Percentiles rank a stretch among this genome's conserved stretches.
These are phyloP conservation scores for Chiloscyllium punctatum DNA, from an alignment of 2,797 vertebrate genomes.

Conservation along the genomic window DNA sequence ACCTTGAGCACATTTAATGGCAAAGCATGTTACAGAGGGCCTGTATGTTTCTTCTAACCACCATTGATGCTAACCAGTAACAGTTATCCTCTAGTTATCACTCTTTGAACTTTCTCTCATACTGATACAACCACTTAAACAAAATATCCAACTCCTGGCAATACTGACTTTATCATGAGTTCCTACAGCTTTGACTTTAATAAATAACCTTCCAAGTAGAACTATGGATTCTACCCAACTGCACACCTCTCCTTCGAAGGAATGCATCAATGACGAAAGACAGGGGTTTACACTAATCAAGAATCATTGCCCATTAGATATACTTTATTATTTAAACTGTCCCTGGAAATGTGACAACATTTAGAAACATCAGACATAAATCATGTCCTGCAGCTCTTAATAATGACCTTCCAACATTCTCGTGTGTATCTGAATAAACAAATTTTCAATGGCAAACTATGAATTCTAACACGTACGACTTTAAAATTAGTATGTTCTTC, in stretches of 20 bases:
- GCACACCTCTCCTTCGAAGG: neutral
- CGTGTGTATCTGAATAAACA: neutral
- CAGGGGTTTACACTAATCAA: neutral
- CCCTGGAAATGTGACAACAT: neutral
- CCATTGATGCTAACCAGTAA: neutral
- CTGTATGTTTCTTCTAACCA: too few species aligned
- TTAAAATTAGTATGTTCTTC: neutral
- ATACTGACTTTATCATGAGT: neutral
- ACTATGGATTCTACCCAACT: neutral
- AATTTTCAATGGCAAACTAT: neutral
- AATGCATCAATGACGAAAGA: neutral
- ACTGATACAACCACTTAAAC: neutral
- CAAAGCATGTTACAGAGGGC: too few species aligned
- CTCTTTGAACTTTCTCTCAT: neutral
- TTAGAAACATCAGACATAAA: too few species aligned
- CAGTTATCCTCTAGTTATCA: neutral
- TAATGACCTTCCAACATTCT: neutral
- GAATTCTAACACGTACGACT: neutral
- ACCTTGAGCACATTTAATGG: too few species aligned
- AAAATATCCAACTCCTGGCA: neutral
- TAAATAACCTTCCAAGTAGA: neutral
- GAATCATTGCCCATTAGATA: neutral
- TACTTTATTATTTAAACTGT: neutral
- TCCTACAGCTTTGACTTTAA: neutral
- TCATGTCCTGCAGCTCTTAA: neutral